Evolutionary conservation across 2,797 vertebrate species (phyloP).

Genomic region (Argentina silus): DNA sequence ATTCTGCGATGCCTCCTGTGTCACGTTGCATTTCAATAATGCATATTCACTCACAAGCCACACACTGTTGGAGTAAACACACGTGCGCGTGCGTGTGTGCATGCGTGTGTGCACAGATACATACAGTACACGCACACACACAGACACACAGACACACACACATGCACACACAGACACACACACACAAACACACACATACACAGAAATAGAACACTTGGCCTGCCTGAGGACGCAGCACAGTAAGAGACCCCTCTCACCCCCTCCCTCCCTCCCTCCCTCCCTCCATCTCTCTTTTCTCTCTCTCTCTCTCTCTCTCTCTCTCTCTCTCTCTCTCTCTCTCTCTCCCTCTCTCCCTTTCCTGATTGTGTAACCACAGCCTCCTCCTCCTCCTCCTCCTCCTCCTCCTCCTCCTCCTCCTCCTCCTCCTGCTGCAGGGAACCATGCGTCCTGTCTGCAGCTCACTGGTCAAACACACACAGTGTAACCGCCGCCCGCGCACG

Average conservation of each 20-base stretch:
- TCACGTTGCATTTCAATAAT: slow-evolving; percentile 63
- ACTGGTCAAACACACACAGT: slow-evolving; percentile 63
- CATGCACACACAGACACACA: slow-evolving; percentile 1
- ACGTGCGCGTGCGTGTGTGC: background rate
- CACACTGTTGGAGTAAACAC: slow-evolving; percentile 17
- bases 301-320: slow-evolving; percentile 31
- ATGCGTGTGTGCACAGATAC: too few species aligned
- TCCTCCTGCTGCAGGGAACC: slow-evolving; percentile 67
- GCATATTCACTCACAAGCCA: slow-evolving; percentile 53
- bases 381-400: slow-evolving; percentile 25
- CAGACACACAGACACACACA: background rate
- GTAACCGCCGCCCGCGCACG: background rate
- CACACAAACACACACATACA: slow-evolving; percentile 11
- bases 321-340: slow-evolving; percentile 39
- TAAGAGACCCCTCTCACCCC: slow-evolving; percentile 43
- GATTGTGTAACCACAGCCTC: slow-evolving; percentile 22
- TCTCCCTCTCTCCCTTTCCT: slow-evolving; percentile 25
- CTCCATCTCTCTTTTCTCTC: slow-evolving; percentile 38
- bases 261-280: slow-evolving; percentile 38
- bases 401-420: slow-evolving; percentile 42
- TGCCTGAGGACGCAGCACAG: slow-evolving; percentile 30
- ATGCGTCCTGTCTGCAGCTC: slow-evolving; percentile 74
- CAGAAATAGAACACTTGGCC: slow-evolving; percentile 34
- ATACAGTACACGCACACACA: background rate
- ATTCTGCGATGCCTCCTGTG: slow-evolving; percentile 49